A percentile compares a stretch with the other conserved stretches of the same genome.
These are phyloP conservation scores for Catostomus latipinnis DNA, from an alignment of 2,797 vertebrate species.

Conservation along the genomic window DNA sequence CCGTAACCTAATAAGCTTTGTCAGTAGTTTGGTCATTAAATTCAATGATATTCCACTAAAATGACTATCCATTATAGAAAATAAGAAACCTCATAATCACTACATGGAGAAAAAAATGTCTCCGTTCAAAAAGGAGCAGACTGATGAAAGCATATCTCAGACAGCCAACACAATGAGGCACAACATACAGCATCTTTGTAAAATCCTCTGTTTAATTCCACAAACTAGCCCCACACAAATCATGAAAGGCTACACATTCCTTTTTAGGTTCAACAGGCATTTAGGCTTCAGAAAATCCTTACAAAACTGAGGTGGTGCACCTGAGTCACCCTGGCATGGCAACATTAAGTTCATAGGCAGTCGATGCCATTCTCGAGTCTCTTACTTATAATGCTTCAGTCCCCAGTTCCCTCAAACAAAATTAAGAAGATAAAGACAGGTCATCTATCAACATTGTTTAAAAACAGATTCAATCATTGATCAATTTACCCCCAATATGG, in stretches of 20 bases:
- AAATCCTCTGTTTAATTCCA: constrained; percentile 61
- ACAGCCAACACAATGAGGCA: neutral
- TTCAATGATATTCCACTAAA: neutral
- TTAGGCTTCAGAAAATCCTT: constrained; percentile 6
- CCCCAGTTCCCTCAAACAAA: neutral
- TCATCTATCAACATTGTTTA: neutral
- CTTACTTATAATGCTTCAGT: neutral
- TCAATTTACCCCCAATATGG: constrained; percentile 74
- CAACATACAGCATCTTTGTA: constrained; percentile 25
- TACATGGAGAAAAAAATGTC: neutral
- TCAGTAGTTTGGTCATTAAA: neutral
- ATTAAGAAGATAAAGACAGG: neutral
- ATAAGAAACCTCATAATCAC: neutral
- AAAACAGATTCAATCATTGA: constrained; percentile 49
- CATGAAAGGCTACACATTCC: neutral
- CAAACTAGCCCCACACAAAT: neutral
- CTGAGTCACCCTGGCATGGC: neutral
- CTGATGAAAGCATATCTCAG: neutral
- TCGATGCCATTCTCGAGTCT: neutral
- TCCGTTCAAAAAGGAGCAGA: neutral
- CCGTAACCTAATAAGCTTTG: too few species aligned
- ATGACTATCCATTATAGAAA: neutral
- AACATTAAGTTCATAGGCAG: neutral
- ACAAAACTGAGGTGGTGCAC: constrained; percentile 5
- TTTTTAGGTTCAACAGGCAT: constrained; percentile 9